Evolutionary conservation across 1,140 invertebrate genomes (phyloP).

Genomic region (Drosophila ambigua): DNA sequence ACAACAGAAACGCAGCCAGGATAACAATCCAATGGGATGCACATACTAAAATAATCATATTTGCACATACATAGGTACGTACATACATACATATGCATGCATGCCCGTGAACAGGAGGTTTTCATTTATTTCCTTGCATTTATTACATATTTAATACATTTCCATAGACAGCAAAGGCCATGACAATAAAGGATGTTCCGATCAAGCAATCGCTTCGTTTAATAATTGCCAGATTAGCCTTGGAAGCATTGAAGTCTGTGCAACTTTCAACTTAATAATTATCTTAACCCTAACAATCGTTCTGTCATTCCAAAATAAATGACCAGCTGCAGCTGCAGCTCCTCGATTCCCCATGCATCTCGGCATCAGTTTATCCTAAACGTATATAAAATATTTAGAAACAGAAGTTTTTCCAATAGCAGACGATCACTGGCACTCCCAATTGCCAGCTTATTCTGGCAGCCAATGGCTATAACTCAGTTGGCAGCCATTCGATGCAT

Average conservation of each 20-base stretch:
- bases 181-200: neutral
- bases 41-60: neutral
- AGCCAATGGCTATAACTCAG: slow-evolving; percentile 38
- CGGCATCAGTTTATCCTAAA: no score
- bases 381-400: no score
- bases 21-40: slow-evolving; percentile 30
- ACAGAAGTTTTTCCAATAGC: no score
- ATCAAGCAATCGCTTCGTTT: no score
- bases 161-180: neutral
- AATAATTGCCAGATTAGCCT: no score
- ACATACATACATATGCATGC: neutral
- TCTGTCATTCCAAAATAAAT: no score
- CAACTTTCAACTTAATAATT: no score
- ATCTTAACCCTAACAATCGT: no score
- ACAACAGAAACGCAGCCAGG: slow-evolving; percentile 28
- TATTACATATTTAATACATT: slow-evolving; percentile 9
- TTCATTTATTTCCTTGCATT: neutral
- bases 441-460: slow-evolving; percentile 38
- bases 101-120: neutral
- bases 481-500: slow-evolving; percentile 38
- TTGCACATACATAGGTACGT: neutral
- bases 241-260: no score
- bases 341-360: neutral
- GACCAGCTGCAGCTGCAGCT: no score
- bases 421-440: slow-evolving; percentile 24